phyloP scores from a whole-genome alignment of 2,797 vertebrate genomes.

The Mormyrops attenuatus region DNA sequence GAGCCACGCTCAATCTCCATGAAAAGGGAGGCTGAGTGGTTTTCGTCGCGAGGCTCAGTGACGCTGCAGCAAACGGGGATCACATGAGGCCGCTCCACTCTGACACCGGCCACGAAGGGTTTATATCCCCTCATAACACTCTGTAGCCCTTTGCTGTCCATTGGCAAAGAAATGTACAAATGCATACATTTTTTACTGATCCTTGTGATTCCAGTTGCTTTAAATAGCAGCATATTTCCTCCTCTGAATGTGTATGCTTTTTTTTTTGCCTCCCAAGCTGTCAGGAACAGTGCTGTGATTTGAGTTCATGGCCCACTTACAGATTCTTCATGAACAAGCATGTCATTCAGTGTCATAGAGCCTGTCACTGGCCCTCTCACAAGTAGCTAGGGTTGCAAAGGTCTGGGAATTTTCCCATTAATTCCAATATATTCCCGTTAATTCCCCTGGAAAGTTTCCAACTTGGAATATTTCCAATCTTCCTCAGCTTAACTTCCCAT shows the following conservation, averaged over 20 bases:
- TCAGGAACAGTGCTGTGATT: neutral
- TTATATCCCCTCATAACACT: neutral
- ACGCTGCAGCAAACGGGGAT: neutral
- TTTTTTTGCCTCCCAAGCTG: neutral
- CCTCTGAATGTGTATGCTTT: neutral
- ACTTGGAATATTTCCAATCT: neutral
- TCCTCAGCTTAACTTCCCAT: neutral
- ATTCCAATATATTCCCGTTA: neutral
- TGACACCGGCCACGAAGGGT: neutral
- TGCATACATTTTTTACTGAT: neutral
- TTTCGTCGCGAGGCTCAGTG: neutral
- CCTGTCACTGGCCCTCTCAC: neutral
- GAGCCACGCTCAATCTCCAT: constrained; percentile 47
- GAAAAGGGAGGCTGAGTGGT: constrained; percentile 37
- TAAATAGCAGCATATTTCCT: neutral
- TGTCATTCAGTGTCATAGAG: neutral
- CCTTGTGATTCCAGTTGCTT: neutral
- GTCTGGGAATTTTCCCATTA: neutral
- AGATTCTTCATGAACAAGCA: neutral
- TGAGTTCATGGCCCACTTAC: neutral
- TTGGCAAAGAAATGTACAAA: neutral
- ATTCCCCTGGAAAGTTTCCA: neutral
- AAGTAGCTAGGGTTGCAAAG: neutral
- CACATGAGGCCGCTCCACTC: neutral
- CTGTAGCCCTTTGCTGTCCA: neutral